Conservation (phyloP, 2,797 vertebrate genomes). For the Dryobates pubescens region DNA sequence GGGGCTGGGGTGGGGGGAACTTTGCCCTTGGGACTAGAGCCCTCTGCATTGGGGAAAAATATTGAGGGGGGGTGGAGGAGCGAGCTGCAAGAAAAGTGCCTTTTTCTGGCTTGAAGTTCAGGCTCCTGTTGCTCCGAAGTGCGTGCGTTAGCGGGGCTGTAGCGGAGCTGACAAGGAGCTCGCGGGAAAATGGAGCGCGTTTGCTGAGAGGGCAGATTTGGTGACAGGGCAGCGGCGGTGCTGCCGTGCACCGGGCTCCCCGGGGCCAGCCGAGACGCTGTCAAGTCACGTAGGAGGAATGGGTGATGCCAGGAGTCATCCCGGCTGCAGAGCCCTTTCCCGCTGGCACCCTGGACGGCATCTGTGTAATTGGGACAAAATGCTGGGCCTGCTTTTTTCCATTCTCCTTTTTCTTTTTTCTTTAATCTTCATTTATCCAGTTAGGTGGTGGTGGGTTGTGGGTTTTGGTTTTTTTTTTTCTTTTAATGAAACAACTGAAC, state of each 20-base stretch:
- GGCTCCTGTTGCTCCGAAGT: conserved; percentile 13
- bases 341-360: conserved; percentile 18
- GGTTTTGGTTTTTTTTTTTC: accelerated
- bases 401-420: accelerated
- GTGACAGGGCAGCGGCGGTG: conserved; percentile 59
- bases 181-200: conserved; percentile 56
- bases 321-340: conserved; percentile 15
- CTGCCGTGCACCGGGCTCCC: background rate
- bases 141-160: conserved; percentile 24
- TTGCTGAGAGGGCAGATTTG: conserved; percentile 71
- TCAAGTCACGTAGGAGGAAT: conserved; percentile 37
- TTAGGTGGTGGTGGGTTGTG: background rate
- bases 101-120: background rate
- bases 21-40: background rate
- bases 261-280: conserved; percentile 15
- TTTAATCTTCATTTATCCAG: background rate
- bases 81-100: background rate
- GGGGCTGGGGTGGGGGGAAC: background rate
- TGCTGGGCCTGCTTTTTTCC: background rate
- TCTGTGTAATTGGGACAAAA: conserved; percentile 36
- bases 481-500: background rate
- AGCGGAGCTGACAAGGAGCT: conserved; percentile 44
- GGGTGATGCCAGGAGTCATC: conserved; percentile 42
- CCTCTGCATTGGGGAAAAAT: background rate
- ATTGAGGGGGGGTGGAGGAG: background rate